A percentile compares a stretch with the other conserved stretches of the same genome.
phyloP scores from a whole-genome alignment of 2,113 vertebrate genomes.

The Lagenorhynchus albirostris region DNA sequence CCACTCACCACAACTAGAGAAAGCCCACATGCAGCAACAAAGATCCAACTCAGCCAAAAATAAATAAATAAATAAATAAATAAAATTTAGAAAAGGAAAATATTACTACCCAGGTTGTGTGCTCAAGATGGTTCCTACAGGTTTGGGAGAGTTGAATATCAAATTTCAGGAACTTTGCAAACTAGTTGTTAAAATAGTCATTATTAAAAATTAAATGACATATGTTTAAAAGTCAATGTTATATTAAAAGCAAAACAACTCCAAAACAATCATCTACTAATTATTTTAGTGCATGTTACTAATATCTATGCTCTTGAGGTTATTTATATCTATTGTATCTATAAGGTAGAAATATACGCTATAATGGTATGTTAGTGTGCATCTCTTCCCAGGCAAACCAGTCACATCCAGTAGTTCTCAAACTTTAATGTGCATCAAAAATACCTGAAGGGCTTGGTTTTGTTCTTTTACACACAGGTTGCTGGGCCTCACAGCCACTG shows the following conservation, averaged over 20 bases:
- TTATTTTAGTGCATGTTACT: background rate
- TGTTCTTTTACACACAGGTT: background rate
- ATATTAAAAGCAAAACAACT: background rate
- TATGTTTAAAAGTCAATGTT: background rate
- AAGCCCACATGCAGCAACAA: too few relatives aligned
- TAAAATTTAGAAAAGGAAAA: background rate
- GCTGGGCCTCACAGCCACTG: background rate
- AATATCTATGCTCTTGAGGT: background rate
- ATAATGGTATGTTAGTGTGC: accelerated
- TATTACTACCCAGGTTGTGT: background rate
- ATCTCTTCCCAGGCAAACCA: background rate
- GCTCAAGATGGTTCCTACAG: background rate
- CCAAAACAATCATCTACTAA: background rate
- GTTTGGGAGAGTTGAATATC: background rate
- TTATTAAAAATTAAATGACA: background rate
- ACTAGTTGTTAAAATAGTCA: background rate
- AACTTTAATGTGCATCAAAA: background rate
- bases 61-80: too few relatives aligned
- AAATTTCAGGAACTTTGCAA: background rate
- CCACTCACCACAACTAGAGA: too few relatives aligned
- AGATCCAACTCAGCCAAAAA: too few relatives aligned
- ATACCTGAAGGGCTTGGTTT: background rate
- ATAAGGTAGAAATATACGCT: background rate
- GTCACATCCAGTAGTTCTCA: background rate
- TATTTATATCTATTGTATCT: background rate